Evolutionary conservation across 2,888 invertebrate species (phyloP).

Genomic region (Digitonthophagus gazella): DNA sequence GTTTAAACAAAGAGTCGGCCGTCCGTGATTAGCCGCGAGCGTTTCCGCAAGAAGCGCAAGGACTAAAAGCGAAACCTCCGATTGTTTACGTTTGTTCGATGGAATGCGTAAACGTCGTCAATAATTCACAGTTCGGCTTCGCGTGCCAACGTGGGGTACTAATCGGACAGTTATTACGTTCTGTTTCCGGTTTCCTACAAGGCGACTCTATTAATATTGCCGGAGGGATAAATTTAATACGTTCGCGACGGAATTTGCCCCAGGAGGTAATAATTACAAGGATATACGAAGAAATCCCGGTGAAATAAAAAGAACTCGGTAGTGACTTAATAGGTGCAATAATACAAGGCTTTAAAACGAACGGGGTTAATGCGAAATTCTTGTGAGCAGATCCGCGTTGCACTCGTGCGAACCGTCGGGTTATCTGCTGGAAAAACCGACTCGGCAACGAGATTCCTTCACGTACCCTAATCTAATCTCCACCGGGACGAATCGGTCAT

Average conservation of each 20-base stretch:
- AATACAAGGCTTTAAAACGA: too few species aligned
- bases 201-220: background rate
- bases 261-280: background rate
- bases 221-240: background rate
- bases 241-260: background rate
- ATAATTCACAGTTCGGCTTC: background rate
- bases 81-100: background rate
- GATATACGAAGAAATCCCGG: background rate
- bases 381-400: too few species aligned
- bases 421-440: too few species aligned
- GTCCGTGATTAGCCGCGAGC: background rate
- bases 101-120: background rate
- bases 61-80: background rate
- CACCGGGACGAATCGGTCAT: too few species aligned
- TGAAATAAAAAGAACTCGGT: too few species aligned
- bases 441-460: too few species aligned
- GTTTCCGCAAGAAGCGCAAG: background rate
- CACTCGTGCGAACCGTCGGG: too few species aligned
- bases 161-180: background rate
- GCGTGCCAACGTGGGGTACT: background rate
- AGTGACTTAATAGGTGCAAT: too few species aligned
- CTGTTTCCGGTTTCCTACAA: background rate
- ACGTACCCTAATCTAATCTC: too few species aligned
- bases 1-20: background rate
- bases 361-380: too few species aligned